Evolutionary conservation across 1,140 invertebrate species (phyloP), one percentile per base, ranked within the genome.

Genomic region (Eueides isabella): DNA sequence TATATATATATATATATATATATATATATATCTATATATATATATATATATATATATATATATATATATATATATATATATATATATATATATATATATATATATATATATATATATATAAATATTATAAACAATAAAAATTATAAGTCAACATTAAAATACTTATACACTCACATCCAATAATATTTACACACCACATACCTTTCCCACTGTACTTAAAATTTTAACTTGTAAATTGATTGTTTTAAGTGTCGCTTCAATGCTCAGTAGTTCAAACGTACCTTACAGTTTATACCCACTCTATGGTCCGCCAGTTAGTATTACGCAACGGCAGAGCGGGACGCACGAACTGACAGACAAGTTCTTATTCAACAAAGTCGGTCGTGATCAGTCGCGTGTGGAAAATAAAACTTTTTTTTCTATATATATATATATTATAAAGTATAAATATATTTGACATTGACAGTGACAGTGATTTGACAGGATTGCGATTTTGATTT

Each of bases 311-410:
- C 89, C 16, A 38, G 35, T 38, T 90, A 91, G 78, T 65, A 83
- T 90, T 90, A 87, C 86, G 85, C 87, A 90, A 90, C 79, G 78
- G 77, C 78, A 82, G 83, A 86, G 84, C 79, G 85, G 67, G 83
- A 81, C 82, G 84, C 80, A 87, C 85, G 75, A 79, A 85, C 83
- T 72, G 81, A 80, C 85, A 79, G 77, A 74, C 86, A 72, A 65
- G 78, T 84, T 86, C 84, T 85, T 87, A 88, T 77, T 88, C 88
- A 86, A 44, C 41, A 44, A 44, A 44, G 83, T 88, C 86, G 88
- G 81, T 83, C 41, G 85, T 85, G 79, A 71, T 77, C 80, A 84
- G 71, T 79, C 77, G 74, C 75, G 77, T 74, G 83, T 78, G 76
- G 73, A 74, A 78, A 81, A 80, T 78, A 68, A 75, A 74, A 78